These are phyloP conservation scores for Zootoca vivipara DNA, from an alignment of 2,113 vertebrate genomes.

Conservation along the genomic window DNA sequence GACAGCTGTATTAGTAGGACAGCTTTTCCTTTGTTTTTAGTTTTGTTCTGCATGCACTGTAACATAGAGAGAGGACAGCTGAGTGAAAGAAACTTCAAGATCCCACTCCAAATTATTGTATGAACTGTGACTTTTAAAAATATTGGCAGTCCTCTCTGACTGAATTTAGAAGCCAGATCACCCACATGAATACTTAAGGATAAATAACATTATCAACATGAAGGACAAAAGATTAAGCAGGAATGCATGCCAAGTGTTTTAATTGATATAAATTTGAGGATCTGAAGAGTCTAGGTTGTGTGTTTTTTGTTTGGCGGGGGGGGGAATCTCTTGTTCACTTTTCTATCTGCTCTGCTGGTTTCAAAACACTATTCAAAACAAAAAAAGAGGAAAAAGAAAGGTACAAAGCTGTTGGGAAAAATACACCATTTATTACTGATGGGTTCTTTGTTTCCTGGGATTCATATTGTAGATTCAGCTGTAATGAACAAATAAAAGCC, in stretches of 20 bases:
- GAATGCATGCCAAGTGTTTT: constrained; percentile 13
- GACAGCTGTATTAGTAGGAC: too few species aligned
- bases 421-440: background rate
- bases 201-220: background rate
- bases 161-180: background rate
- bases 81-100: too few species aligned
- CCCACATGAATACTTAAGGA: background rate
- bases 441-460: background rate
- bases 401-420: background rate
- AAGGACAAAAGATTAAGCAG: background rate
- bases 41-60: too few species aligned
- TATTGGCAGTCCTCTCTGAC: background rate
- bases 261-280: background rate
- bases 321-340: background rate
- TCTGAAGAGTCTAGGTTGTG: constrained; percentile 4
- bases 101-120: background rate
- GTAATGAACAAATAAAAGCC: background rate
- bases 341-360: background rate
- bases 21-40: too few species aligned
- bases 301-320: background rate
- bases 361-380: background rate
- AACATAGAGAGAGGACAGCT: too few species aligned
- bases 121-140: background rate
- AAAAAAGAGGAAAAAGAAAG: background rate
- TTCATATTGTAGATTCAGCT: background rate